phyloP scores from a whole-genome alignment of 2,113 vertebrate species.

The Prunella fulvescens region DNA sequence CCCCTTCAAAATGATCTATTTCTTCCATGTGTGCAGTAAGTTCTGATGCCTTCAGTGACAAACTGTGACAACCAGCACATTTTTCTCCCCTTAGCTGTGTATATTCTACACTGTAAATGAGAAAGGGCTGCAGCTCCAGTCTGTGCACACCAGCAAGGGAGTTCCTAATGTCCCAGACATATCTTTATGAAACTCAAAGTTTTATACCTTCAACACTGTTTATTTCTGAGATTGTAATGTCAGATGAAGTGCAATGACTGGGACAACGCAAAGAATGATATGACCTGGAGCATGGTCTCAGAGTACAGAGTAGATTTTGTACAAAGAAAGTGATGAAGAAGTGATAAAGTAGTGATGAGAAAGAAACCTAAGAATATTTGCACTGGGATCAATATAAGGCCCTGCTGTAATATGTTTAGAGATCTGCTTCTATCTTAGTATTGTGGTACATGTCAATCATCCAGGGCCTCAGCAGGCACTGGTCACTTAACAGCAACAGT shows the following conservation, averaged over 20 bases:
- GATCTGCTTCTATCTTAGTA: background rate
- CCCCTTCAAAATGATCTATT: background rate
- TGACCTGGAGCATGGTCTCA: background rate
- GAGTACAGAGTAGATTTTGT: background rate
- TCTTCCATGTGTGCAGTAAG: background rate
- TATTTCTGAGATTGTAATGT: background rate
- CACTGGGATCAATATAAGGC: background rate
- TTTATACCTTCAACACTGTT: background rate
- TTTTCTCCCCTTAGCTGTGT: background rate
- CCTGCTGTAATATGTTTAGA: background rate
- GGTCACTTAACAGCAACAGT: background rate
- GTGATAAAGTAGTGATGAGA: background rate
- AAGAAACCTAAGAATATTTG: slow-evolving; percentile 8
- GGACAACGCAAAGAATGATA: background rate
- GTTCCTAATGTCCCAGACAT: background rate
- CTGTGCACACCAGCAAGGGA: background rate
- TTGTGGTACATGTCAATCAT: background rate
- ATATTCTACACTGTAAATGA: background rate
- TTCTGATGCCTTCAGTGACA: background rate
- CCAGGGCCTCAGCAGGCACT: background rate
- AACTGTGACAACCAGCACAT: background rate
- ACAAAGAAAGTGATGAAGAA: background rate
- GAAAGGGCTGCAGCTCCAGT: background rate
- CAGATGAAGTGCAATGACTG: background rate
- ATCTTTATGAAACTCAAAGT: background rate